Conservation (phyloP, 1,140 invertebrate genomes). For the Panagrolaimus sp. region DNA sequence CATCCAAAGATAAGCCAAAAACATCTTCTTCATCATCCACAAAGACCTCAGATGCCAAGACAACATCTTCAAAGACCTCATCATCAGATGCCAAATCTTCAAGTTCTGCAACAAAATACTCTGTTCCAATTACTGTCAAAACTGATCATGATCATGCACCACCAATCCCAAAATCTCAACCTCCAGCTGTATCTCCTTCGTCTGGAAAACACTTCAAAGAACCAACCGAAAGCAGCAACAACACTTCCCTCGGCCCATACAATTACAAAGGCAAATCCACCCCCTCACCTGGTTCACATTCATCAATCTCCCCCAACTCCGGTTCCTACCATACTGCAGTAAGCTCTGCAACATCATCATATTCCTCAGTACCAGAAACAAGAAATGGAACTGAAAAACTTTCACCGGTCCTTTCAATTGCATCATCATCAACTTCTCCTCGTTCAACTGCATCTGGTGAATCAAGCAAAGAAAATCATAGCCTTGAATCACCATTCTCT, state of each 20-base stretch:
- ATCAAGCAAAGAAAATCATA: not conserved
- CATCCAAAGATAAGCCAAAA: not conserved
- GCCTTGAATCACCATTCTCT: not conserved
- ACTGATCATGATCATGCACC: not conserved
- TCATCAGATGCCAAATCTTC: not conserved
- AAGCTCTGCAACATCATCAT: not conserved
- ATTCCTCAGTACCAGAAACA: conserved; percentile 4
- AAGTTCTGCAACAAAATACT: not conserved
- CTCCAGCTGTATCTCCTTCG: not conserved
- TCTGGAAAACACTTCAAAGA: too few species aligned
- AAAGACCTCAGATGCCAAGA: not conserved
- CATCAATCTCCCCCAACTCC: not conserved
- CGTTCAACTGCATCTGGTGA: not conserved
- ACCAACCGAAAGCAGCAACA: too few species aligned
- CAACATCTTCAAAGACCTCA: not conserved
- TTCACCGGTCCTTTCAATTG: not conserved
- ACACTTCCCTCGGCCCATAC: not conserved
- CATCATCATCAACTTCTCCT: conserved; percentile 3
- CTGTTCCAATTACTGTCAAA: conserved; percentile 4
- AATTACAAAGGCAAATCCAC: not conserved
- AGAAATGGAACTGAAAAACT: too few species aligned
- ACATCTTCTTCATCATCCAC: not conserved
- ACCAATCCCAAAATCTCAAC: not conserved
- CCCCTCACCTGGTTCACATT: not conserved
- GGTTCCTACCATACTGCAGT: not conserved